phyloP scores from a whole-genome alignment of 2,113 vertebrate genomes.

The Cryptoleucopteryx plumbea region DNA sequence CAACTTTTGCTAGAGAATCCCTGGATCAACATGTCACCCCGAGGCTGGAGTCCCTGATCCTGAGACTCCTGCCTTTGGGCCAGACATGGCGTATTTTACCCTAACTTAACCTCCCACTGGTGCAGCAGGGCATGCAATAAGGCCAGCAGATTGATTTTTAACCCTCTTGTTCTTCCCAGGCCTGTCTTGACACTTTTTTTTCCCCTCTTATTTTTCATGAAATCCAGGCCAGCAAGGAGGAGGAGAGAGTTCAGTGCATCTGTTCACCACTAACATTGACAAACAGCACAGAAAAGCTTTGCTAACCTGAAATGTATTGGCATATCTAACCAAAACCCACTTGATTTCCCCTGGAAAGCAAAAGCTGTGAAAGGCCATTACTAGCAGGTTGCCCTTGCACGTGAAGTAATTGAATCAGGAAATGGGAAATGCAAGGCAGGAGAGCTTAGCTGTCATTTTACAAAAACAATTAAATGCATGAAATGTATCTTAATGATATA shows the following conservation, averaged over 20 bases:
- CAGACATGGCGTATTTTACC: neutral
- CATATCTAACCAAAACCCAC: constrained; percentile 10
- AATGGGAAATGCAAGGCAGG: constrained; percentile 17
- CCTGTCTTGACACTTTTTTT: neutral
- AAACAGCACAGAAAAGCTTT: neutral
- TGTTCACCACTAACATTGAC: neutral
- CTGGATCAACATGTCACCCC: neutral
- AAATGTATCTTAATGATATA: constrained; percentile 52
- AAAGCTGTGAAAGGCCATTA: constrained; percentile 33
- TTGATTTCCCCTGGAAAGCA: constrained; percentile 48
- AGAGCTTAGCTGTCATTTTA: constrained; percentile 50
- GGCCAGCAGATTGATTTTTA: neutral
- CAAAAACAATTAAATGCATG: constrained; percentile 51
- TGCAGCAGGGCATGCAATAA: neutral
- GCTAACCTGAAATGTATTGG: constrained; percentile 35
- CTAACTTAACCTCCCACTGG: neutral
- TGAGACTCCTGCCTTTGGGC: neutral
- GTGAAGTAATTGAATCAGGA: constrained; percentile 50
- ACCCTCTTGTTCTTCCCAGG: neutral
- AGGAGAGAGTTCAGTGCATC: neutral
- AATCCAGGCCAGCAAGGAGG: neutral
- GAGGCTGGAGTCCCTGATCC: neutral
- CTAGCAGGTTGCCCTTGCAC: constrained; percentile 2
- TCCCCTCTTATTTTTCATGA: neutral
- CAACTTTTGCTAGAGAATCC: neutral